Base-by-base conservation (phyloP, 2,888 invertebrate species). In the Acanthacorydalis orientalis region DNA sequence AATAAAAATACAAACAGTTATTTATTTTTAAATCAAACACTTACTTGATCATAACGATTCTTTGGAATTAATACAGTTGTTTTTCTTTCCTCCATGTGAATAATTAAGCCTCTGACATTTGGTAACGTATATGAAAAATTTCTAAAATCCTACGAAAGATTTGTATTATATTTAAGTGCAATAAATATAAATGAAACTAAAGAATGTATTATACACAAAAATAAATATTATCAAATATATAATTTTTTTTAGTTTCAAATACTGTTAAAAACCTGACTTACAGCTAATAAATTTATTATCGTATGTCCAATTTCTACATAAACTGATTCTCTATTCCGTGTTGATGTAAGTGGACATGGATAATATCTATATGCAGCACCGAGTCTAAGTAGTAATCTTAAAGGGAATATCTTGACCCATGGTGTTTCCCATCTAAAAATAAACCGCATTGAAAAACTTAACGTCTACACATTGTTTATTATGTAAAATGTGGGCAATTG, bases 231-330 rank as follows among this genome's bases (percentile, higher is more conserved):
- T 12, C 8, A 6, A 45, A 15, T 45, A 37, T 12, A 40, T 9
- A 40, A 45, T 12, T 12, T 14, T 33, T 16, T 52, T n/a, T n/a
- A n/a, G n/a, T n/a, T n/a, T n/a, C n/a, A n/a, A n/a, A n/a, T n/a
- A 44, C 44, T 31, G 32, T 45, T 2, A 31, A 42, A 23, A 44
- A 15, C 43, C 16, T 41, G 38, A 64, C 68, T 65, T 60, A 74
- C 74, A 9, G 85, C 87, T 53, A 89, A 65, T 47, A 90, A 73
- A 68, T 86, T 88, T 64, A 90, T 86, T 50, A 90, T 85, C 9
- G 89, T 89, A 60, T 88, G 87, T 1, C 88, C 87, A 49, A 89
- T 83, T 67, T 89, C 88, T 32, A 77, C 82, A 61, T 82, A 90
- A 6, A 88, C 81, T 1, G 88, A 80, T 54, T 83, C 81, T 11